phyloP scores from a whole-genome alignment of 2,113 vertebrate species.

The Stegastes partitus region DNA sequence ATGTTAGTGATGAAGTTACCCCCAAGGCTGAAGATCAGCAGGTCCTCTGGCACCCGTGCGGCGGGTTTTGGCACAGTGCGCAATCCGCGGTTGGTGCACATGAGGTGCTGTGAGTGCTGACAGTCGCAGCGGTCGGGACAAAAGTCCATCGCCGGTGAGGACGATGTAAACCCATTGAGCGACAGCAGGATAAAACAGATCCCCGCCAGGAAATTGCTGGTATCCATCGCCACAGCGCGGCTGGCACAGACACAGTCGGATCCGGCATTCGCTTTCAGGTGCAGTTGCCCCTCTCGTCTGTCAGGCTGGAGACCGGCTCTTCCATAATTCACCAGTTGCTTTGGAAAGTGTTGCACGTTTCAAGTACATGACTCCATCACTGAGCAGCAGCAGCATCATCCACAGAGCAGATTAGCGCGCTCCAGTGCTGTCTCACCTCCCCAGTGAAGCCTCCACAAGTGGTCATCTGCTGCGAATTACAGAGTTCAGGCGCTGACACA shows the following conservation, averaged over 20 bases:
- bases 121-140: constrained; percentile 96
- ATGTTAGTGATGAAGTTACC: constrained; percentile 95
- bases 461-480: constrained; percentile 87
- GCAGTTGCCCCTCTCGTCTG: constrained; percentile 44
- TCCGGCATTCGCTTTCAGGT: constrained; percentile 69
- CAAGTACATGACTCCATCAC: constrained; percentile 22
- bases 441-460: constrained; percentile 71
- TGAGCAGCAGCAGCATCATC: constrained; percentile 32
- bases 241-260: constrained; percentile 23
- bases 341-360: not conserved
- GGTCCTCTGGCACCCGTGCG: constrained; percentile 80
- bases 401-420: constrained; percentile 27
- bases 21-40: constrained; percentile 92
- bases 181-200: constrained; percentile 79
- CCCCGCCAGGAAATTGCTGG: constrained; percentile 50
- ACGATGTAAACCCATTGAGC: constrained; percentile 60
- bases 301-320: constrained; percentile 24
- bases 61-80: constrained; percentile 86
- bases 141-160: constrained; percentile 71
- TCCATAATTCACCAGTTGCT: constrained; percentile 62
- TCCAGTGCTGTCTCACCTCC: constrained; percentile 64
- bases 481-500: constrained; percentile 41
- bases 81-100: constrained; percentile 95
- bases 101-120: constrained; percentile 90
- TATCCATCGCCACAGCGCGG: constrained; percentile 67